A percentile compares a stretch with the other conserved stretches of the same genome.
Evolutionary conservation across 2,113 vertebrate species (phyloP).

Genomic region (Craseonycteris thonglongyai): DNA sequence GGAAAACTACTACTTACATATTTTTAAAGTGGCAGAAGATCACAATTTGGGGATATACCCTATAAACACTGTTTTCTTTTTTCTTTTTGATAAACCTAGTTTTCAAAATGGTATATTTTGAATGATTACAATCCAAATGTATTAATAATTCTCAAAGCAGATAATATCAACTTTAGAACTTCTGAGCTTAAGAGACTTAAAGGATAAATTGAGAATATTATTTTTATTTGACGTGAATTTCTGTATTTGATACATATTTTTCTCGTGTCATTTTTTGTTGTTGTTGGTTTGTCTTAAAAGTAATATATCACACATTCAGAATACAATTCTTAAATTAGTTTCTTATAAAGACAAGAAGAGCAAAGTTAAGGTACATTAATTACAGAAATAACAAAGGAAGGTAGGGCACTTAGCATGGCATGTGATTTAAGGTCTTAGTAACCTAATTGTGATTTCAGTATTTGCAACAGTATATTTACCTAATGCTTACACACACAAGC

Average conservation of each 20-base stretch:
- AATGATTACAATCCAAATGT: slow-evolving; percentile 21
- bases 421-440: neutral
- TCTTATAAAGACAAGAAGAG: slow-evolving; percentile 39
- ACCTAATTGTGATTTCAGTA: neutral
- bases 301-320: slow-evolving; percentile 9
- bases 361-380: neutral
- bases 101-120: neutral
- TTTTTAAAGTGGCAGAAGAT: slow-evolving; percentile 3
- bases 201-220: slow-evolving; percentile 16
- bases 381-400: neutral
- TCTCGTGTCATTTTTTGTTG: neutral
- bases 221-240: slow-evolving; percentile 35
- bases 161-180: neutral
- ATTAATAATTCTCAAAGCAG: neutral
- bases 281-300: neutral
- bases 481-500: slow-evolving; percentile 58
- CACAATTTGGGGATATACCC: neutral
- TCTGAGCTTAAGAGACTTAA: neutral
- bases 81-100: slow-evolving; percentile 7
- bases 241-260: neutral
- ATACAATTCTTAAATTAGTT: slow-evolving; percentile 7
- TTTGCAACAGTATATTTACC: slow-evolving; percentile 30
- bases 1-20: neutral
- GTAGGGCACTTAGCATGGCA: neutral
- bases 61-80: neutral